These are phyloP conservation scores for Mastacembelus armatus DNA, from an alignment of 2,797 vertebrate species.

Conservation along the genomic window DNA sequence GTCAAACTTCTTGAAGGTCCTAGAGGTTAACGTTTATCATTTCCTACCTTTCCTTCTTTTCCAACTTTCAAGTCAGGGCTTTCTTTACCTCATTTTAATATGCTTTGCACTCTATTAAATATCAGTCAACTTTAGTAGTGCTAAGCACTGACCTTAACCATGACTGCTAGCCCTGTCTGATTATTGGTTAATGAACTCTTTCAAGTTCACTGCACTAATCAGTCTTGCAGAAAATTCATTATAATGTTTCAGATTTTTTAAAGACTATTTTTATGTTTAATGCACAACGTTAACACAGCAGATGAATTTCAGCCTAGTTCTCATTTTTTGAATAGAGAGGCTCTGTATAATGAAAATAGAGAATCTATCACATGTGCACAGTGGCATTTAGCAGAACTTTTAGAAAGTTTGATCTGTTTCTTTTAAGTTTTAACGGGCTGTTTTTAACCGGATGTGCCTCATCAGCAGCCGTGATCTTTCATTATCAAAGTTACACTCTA, in stretches of 20 bases:
- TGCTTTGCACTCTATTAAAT: slow-evolving; percentile 78
- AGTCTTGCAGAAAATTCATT: slow-evolving; percentile 78
- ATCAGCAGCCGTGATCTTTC: slow-evolving; percentile 8
- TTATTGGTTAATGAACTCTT: slow-evolving; percentile 82
- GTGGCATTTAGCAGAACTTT: slow-evolving; percentile 31
- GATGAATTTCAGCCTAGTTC: slow-evolving; percentile 47
- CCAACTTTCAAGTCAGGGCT: slow-evolving; percentile 60
- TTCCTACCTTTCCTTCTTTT: slow-evolving; percentile 44
- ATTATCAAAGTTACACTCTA: not conserved
- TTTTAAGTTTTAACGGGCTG: not conserved
- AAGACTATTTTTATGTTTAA: slow-evolving; percentile 74
- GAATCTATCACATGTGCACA: slow-evolving; percentile 33
- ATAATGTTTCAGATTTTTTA: slow-evolving; percentile 67
- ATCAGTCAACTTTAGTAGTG: slow-evolving; percentile 75
- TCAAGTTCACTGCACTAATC: slow-evolving; percentile 77
- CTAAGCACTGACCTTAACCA: slow-evolving; percentile 76
- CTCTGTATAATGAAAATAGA: slow-evolving; percentile 45
- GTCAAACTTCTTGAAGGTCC: slow-evolving; percentile 22
- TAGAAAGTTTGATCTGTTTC: slow-evolving; percentile 17
- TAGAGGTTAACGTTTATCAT: slow-evolving; percentile 55
- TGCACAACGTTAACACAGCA: slow-evolving; percentile 65
- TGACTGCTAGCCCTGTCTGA: slow-evolving; percentile 66
- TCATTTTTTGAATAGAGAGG: slow-evolving; percentile 39
- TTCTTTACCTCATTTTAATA: slow-evolving; percentile 69
- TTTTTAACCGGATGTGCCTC: slow-evolving; percentile 13